phyloP scores from a whole-genome alignment of 2,797 vertebrate species.

The Karalla daura region DNA sequence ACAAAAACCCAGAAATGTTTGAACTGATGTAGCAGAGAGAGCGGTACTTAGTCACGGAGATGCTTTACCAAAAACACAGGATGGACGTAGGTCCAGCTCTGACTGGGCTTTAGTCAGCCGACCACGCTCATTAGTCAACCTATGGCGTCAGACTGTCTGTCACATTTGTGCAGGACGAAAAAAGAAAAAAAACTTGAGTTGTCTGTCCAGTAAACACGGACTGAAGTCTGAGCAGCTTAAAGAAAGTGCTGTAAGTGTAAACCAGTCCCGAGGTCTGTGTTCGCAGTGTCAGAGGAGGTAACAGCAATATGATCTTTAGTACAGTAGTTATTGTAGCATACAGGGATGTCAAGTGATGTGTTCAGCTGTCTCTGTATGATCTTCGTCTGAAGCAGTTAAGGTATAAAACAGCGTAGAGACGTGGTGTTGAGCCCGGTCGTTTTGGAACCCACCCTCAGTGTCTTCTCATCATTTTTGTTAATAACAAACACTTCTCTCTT shows the following conservation, averaged over 20 bases:
- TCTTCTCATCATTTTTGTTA: neutral
- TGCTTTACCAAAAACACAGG: too few relatives aligned
- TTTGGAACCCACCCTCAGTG: neutral
- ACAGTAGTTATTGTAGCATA: slow-evolving; percentile 53
- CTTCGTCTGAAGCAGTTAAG: too few relatives aligned
- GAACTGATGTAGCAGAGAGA: too few relatives aligned
- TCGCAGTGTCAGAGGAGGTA: too few relatives aligned
- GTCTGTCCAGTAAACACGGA: slow-evolving; percentile 2
- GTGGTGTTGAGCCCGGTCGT: neutral
- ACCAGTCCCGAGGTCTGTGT: too few relatives aligned
- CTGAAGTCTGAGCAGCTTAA: neutral
- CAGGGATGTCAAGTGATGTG: slow-evolving; percentile 10
- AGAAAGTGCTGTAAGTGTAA: neutral
- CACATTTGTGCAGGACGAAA: neutral
- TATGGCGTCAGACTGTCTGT: slow-evolving; percentile 1
- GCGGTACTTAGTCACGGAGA: too few relatives aligned
- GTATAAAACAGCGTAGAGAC: neutral
- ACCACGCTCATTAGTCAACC: neutral
- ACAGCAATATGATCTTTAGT: slow-evolving; percentile 42
- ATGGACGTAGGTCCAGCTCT: neutral
- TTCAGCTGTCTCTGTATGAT: neutral
- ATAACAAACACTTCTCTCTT: neutral
- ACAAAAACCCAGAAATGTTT: too few relatives aligned
- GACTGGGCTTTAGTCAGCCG: neutral
- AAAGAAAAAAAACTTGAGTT: neutral